Evolutionary conservation across 2,113 vertebrate genomes (phyloP), one percentile per base, ranked within the genome.

Genomic region (Corvus hawaiiensis): DNA sequence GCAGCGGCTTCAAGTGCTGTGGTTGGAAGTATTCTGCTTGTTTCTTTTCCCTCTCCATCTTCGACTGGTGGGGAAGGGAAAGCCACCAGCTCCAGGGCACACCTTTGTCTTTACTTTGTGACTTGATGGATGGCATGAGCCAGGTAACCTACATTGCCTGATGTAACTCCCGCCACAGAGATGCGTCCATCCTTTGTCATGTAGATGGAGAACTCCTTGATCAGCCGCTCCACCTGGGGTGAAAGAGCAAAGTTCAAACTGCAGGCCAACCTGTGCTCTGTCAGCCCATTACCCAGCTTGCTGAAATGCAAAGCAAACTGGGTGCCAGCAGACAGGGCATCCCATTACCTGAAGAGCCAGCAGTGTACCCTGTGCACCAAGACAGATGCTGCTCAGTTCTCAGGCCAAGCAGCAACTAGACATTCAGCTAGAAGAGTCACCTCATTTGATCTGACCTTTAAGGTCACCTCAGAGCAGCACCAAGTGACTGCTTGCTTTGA

Each of bases 121-220:
- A 99, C 99, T 12, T 99, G 97, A 55, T 99, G 99, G 96, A 99
- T 99, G 49, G 97, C 98, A 3, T 99, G 98, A 69, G 99, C 99
- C 90, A 99, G 98, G 97, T 99, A 99, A 56, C 96, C 98, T 35
- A 99, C 99, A 0, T 99, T 99, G 85, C 98, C 98, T 0, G 99
- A 99, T 0, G 99, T 97, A 71, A 99, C 98, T 8, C 99, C 99
- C 0, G 99, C 99, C 95, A 99, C 97, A 22, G 99, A 99, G 96
- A 99, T 99, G 48, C 99, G 98, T 43, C 99, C 99, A 23, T 99
- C 99, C 94, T 99, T 99, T 39, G 99, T 99, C 99, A 99, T 99
- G 95, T 99, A 99, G 93, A 99, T 95, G 0, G 99, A 99, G 97
- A 99, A 99, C 78, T 99, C 99, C 87, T 99, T 99, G 44, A 82